Conservation (phyloP, 2,797 vertebrate genomes). For the Halcyon badia region DNA sequence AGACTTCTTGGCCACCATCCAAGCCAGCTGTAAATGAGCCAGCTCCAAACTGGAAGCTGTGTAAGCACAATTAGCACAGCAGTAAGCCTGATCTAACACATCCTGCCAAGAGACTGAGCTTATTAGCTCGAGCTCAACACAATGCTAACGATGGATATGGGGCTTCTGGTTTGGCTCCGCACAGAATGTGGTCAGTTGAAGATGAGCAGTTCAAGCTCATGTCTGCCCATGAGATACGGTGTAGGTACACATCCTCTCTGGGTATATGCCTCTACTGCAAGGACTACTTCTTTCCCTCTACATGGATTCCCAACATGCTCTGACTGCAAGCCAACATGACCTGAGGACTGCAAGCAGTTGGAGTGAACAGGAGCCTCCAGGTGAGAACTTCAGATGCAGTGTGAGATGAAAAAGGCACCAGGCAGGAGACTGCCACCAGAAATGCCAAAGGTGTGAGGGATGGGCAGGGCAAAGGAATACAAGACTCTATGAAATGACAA, state of each 20-base stretch:
- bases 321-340: not conserved
- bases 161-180: slow-evolving; percentile 32
- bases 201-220: not conserved
- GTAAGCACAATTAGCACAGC: slow-evolving; percentile 75
- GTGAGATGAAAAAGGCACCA: not conserved
- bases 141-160: not conserved
- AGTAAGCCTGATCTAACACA: slow-evolving; percentile 69
- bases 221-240: fast-evolving
- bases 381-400: not conserved
- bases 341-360: not conserved
- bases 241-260: not conserved
- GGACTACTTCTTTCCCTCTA: not conserved
- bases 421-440: not conserved
- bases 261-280: not conserved
- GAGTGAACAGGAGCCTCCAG: not conserved
- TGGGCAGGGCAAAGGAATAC: not conserved
- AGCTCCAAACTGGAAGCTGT: slow-evolving; percentile 74
- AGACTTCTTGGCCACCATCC: slow-evolving; percentile 58
- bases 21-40: slow-evolving; percentile 73
- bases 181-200: not conserved
- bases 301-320: not conserved
- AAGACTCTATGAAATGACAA: not conserved
- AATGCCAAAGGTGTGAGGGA: not conserved
- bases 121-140: slow-evolving; percentile 43
- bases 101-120: slow-evolving; percentile 58